Evolutionary conservation across 2,113 vertebrate genomes (phyloP).

Genomic region (Solenodon paradoxus): DNA sequence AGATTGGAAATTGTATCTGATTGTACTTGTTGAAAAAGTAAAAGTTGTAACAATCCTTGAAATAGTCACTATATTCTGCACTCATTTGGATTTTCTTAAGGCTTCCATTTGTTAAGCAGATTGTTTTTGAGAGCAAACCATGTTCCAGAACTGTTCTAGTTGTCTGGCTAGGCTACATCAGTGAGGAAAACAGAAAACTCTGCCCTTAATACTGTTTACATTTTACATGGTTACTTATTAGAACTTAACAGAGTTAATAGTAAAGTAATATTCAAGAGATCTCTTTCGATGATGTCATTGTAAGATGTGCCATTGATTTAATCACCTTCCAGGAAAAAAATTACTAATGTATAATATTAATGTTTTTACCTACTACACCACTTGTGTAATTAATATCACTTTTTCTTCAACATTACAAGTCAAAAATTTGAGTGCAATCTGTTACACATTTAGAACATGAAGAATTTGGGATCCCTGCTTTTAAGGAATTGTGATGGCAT

Average conservation of each 20-base stretch:
- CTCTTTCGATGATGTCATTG: not conserved
- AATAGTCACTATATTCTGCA: not conserved
- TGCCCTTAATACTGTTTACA: not conserved
- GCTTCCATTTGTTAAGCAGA: not conserved
- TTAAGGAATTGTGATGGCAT: not conserved
- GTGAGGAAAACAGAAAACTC: not conserved
- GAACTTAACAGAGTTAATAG: not conserved
- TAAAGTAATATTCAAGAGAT: not conserved
- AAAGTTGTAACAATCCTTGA: constrained; percentile 15
- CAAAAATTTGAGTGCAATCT: not conserved
- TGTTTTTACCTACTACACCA: not conserved
- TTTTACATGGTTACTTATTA: not conserved
- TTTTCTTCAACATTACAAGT: constrained; percentile 15
- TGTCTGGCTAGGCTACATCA: not conserved
- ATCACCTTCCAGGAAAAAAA: constrained; percentile 28
- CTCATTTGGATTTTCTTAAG: not conserved
- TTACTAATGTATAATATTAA: not conserved
- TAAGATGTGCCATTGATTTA: not conserved
- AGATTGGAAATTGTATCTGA: constrained; percentile 23
- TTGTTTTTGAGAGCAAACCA: not conserved
- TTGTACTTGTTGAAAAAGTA: not conserved
- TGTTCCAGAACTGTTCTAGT: not conserved
- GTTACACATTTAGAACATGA: not conserved
- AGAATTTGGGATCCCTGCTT: not conserved
- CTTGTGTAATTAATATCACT: not conserved